Evolutionary conservation across 2,888 invertebrate species (phyloP).

Genomic region (Acronicta leporina): DNA sequence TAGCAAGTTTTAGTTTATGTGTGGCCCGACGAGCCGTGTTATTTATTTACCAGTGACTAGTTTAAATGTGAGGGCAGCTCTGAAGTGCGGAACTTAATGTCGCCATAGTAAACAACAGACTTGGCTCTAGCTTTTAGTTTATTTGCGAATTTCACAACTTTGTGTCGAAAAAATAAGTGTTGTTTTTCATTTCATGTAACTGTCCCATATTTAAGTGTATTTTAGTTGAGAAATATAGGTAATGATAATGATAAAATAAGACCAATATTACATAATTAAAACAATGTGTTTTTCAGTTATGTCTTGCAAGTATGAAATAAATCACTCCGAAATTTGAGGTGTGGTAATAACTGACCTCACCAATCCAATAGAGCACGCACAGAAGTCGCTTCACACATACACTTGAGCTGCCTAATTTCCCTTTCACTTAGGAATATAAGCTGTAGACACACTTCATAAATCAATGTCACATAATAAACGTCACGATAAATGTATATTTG

Average conservation of each 20-base stretch:
- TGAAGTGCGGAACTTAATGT: constrained; percentile 33
- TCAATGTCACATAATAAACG: constrained; percentile 72
- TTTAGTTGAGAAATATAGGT: too few relatives aligned
- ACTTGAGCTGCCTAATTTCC: constrained; percentile 40
- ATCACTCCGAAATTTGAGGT: not conserved
- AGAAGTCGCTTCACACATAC: constrained; percentile 15
- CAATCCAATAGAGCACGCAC: constrained; percentile 7
- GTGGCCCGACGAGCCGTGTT: constrained; percentile 31
- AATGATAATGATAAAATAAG: too few relatives aligned
- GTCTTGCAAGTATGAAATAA: not conserved
- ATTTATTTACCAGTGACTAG: constrained; percentile 45
- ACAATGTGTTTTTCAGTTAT: too few relatives aligned
- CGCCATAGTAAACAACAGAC: constrained; percentile 15
- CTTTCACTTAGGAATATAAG: constrained; percentile 35
- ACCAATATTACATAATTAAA: too few relatives aligned
- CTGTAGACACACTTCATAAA: constrained; percentile 64
- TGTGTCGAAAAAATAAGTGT: not conserved
- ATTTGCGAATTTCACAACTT: constrained; percentile 14
- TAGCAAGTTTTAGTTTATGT: constrained; percentile 45
- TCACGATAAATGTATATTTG: constrained; percentile 73
- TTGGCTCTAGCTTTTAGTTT: constrained; percentile 34
- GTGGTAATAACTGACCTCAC: constrained; percentile 5
- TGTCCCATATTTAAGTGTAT: not conserved
- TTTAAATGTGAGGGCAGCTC: constrained; percentile 27
- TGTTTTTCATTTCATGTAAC: constrained; percentile 1